Evolutionary conservation across 2,113 vertebrate genomes (phyloP).

Genomic region (Eurypyga helias): DNA sequence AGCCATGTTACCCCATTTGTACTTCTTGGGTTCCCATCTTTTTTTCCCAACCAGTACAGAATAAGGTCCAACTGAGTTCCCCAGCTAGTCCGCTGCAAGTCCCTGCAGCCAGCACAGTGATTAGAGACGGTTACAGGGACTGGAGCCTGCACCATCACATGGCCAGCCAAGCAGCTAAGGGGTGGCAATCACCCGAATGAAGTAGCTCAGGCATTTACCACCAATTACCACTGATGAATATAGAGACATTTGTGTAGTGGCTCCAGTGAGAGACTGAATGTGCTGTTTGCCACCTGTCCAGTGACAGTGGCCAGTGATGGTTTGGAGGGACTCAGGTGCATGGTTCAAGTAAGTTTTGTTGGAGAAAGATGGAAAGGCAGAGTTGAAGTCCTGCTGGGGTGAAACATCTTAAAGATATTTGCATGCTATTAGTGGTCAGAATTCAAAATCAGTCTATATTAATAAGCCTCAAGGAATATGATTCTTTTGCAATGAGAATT

Average conservation of each 20-base stretch:
- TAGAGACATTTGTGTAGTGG: neutral
- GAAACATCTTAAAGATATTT: neutral
- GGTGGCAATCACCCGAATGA: neutral
- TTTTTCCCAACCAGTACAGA: neutral
- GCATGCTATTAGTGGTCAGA: neutral
- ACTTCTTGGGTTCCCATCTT: neutral
- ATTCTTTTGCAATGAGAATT: neutral
- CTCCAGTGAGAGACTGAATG: neutral
- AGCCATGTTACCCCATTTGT: neutral
- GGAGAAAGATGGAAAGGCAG: neutral
- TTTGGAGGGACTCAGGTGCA: neutral
- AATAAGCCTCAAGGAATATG: neutral
- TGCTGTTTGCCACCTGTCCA: neutral
- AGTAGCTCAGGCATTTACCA: neutral
- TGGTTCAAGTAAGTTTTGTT: neutral
- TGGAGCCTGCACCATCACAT: neutral
- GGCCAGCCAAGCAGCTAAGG: neutral
- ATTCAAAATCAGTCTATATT: neutral
- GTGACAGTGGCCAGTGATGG: rapidly evolving
- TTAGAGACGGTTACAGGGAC: neutral
- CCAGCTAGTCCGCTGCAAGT: neutral
- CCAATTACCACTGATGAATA: neutral
- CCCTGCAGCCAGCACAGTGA: neutral
- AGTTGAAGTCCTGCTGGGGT: neutral
- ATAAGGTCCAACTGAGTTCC: neutral